Conservation (phyloP, 2,113 vertebrate species). For the Phalacrocorax brasilianus region DNA sequence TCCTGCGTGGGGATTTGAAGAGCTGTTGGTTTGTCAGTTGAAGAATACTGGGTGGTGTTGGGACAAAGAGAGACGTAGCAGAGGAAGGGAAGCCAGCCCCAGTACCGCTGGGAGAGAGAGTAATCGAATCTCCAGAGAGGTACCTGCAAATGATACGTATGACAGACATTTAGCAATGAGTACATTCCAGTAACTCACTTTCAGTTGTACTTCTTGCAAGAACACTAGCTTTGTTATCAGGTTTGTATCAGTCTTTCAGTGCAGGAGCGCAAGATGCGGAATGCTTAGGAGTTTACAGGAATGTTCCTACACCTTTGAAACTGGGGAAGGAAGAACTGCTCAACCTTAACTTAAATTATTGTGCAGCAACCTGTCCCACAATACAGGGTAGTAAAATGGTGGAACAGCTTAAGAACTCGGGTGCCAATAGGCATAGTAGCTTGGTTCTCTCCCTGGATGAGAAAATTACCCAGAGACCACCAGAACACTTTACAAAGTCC, state of each 20-base stretch:
- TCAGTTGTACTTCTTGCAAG: not conserved
- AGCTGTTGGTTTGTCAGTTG: slow-evolving; percentile 83
- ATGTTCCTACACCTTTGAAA: not conserved
- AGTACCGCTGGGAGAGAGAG: slow-evolving; percentile 63
- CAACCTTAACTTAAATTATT: not conserved
- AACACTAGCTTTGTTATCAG: not conserved
- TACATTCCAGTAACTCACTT: not conserved
- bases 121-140: slow-evolving; percentile 75
- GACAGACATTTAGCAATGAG: not conserved
- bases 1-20: slow-evolving; percentile 75
- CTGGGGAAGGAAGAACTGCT: not conserved
- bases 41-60: slow-evolving; percentile 83
- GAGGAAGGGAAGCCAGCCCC: slow-evolving; percentile 48
- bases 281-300: not conserved
- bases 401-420: not conserved
- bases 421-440: not conserved
- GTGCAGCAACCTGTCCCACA: not conserved
- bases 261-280: not conserved
- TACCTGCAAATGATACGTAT: slow-evolving; percentile 77
- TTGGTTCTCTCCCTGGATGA: not conserved
- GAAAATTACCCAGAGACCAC: not conserved
- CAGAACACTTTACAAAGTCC: not conserved
- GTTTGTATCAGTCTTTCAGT: not conserved
- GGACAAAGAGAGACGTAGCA: slow-evolving; percentile 74
- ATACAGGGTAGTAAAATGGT: not conserved